Percentiles rank a stretch among this genome's conserved stretches.
Evolutionary conservation across 2,797 vertebrate species (phyloP).

Genomic region (Rhabdophis nuchalis): DNA sequence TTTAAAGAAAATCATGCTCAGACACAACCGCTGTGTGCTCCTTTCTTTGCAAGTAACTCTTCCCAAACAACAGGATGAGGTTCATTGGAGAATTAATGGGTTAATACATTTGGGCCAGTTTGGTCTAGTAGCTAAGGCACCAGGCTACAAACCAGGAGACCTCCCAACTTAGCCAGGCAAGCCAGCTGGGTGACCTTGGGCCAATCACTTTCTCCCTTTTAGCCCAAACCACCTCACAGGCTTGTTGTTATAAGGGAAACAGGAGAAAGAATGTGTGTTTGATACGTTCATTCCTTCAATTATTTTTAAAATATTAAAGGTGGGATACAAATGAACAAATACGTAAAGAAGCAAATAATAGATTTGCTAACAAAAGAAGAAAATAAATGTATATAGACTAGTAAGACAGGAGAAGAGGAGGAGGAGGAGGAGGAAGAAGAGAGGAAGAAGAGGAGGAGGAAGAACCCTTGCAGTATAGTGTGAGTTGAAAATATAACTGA

Average conservation of each 20-base stretch:
- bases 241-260: too few species aligned
- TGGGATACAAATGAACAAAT: constrained; percentile 25
- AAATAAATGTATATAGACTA: constrained; percentile 28
- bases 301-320: too few species aligned
- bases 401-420: constrained; percentile 58
- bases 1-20: background rate
- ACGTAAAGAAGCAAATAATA: constrained; percentile 52
- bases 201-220: too few species aligned
- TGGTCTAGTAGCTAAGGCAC: constrained; percentile 3
- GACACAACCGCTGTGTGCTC: constrained; percentile 35
- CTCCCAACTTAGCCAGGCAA: too few species aligned
- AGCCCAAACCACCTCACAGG: too few species aligned
- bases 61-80: constrained; percentile 36
- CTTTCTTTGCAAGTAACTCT: constrained; percentile 25
- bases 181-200: too few species aligned
- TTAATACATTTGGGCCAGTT: background rate
- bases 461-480: constrained; percentile 61
- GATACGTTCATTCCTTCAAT: too few species aligned
- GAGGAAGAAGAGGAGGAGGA: constrained; percentile 27
- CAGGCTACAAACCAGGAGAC: background rate
- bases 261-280: too few species aligned
- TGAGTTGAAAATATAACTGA: constrained; percentile 57
- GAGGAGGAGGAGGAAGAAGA: background rate
- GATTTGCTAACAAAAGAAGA: constrained; percentile 49
- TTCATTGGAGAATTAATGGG: background rate